Base-by-base conservation (phyloP, 2,888 invertebrate species). In the Tiliacea aurago region DNA sequence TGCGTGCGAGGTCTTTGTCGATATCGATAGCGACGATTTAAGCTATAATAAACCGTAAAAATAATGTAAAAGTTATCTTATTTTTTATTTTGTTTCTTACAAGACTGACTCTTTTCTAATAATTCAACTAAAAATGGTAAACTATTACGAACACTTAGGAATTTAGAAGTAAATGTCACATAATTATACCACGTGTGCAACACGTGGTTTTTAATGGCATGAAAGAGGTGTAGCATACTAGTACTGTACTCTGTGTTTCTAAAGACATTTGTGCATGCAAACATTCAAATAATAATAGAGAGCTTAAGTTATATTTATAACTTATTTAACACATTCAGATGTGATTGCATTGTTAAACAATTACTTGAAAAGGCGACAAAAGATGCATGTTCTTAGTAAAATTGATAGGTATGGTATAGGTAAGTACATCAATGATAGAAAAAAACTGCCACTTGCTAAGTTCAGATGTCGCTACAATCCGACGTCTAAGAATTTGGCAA, bases 1-100 rank as follows among this genome's bases (percentile, higher is more conserved):
- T 23, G 15, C 13, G 47, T n/a, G 13, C 28, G 18, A 66, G 37
- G 23, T 7, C 1, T 41, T 64, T 67, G 3, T 59, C 81, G 81
- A 78, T 64, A n/a, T 78, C 77, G 77, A 78, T 47, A 20, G 13
- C 53, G 20, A 33, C 33, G 43, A 43, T 78, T 43, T 11, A 49
- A 43, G 10, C 11, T 56, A 28, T 20, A 28, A 11, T 23, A 15
- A 41, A 28, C 13, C 41, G 37, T 23, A 2, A 15, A 49, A 6
- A 2, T 49, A 23, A 20, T 66, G 0, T 33, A 37, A 28, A 28
- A 20, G 7, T 23, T 2, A 23, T 23, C 1, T 2, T 10, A 2
- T 3, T n/a, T 28, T 18, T 53, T n/a, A 3, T 41, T 15, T 68
- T 20, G 18, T 28, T 47, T 47, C 33, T 37, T 23, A 64, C 3